Conservation (phyloP, 2,113 vertebrate genomes). For the Dunckerocampus dactyliophorus region DNA sequence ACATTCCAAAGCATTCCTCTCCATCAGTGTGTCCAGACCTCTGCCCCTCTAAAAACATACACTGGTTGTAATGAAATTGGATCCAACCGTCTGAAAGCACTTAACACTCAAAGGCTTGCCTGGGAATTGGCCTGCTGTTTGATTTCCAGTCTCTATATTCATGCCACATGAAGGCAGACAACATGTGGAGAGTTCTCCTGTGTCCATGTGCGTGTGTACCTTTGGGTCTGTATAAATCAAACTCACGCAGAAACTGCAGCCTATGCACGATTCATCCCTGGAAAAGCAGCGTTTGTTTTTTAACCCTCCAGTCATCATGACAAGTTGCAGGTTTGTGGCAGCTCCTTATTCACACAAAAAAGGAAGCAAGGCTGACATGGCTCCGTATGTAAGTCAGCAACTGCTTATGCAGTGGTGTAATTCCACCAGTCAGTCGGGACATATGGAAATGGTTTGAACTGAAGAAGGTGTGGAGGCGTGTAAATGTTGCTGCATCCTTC, state of each 20-base stretch:
- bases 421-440: slow-evolving; percentile 23
- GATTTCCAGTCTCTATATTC: slow-evolving; percentile 35
- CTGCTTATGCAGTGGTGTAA: slow-evolving; percentile 5
- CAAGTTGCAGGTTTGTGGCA: slow-evolving; percentile 14
- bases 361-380: slow-evolving; percentile 30
- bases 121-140: slow-evolving; percentile 40
- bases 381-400: slow-evolving; percentile 29
- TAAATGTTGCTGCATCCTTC: not conserved
- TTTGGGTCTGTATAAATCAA: slow-evolving; percentile 11
- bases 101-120: slow-evolving; percentile 53
- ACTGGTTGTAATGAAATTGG: slow-evolving; percentile 47
- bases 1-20: slow-evolving; percentile 35
- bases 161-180: slow-evolving; percentile 33
- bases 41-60: slow-evolving; percentile 59
- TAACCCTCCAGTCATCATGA: slow-evolving; percentile 45
- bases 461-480: slow-evolving; percentile 38
- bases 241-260: not conserved
- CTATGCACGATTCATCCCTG: slow-evolving; percentile 32
- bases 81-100: slow-evolving; percentile 54
- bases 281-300: slow-evolving; percentile 17
- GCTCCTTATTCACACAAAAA: not conserved
- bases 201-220: slow-evolving; percentile 1
- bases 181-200: slow-evolving; percentile 18
- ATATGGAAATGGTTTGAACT: slow-evolving; percentile 50
- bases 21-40: slow-evolving; percentile 26